These are phyloP conservation scores for Orientallactaga sibirica DNA, from an alignment of 2,797 vertebrate species.

Conservation along the genomic window DNA sequence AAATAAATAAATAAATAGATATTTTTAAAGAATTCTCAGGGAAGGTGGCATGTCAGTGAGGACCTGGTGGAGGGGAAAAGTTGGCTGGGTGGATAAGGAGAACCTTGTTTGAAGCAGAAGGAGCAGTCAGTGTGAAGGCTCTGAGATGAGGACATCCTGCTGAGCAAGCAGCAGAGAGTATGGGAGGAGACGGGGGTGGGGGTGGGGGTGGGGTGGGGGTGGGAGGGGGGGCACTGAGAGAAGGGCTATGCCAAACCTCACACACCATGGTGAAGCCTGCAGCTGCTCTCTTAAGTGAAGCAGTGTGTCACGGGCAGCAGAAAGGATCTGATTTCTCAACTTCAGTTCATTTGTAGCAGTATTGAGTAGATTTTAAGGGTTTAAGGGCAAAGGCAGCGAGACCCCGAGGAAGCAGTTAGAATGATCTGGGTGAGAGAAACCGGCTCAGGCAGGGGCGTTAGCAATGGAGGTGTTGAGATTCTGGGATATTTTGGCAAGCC, in stretches of 20 bases:
- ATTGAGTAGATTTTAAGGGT: neutral
- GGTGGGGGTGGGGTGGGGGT: too few species aligned
- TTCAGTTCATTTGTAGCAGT: neutral
- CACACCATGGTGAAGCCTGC: neutral
- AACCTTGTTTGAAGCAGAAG: neutral
- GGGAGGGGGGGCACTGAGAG: neutral
- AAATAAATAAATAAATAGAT: too few species aligned
- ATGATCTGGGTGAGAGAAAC: neutral
- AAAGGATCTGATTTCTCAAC: neutral
- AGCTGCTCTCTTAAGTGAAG: neutral
- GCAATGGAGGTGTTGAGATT: neutral
- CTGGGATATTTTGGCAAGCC: neutral
- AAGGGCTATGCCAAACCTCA: fast-evolving
- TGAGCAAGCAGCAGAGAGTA: neutral
- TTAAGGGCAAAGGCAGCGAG: neutral
- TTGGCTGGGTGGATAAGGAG: too few species aligned
- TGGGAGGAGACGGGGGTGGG: neutral
- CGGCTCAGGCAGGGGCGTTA: neutral
- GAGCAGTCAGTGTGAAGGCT: neutral
- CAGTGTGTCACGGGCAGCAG: neutral
- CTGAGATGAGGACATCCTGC: neutral
- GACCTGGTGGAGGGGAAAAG: neutral
- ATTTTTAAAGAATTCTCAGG: too few species aligned
- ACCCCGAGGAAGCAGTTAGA: neutral
- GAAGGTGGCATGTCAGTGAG: neutral